These are phyloP conservation scores for Hapalemur alaotrensis DNA, from an alignment of 2,797 vertebrate species.

Conservation along the genomic window DNA sequence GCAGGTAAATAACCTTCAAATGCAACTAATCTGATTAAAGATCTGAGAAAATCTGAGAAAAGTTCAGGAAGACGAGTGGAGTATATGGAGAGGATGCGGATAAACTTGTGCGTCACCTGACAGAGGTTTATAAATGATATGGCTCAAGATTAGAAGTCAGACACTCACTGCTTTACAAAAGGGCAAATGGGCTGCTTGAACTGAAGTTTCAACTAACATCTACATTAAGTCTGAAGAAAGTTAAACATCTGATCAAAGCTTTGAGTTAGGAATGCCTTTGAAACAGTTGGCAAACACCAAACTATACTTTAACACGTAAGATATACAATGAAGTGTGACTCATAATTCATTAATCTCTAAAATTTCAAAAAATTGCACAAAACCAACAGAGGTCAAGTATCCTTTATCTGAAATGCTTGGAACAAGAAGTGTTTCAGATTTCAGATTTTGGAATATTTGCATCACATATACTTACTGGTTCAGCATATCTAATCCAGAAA, in stretches of 20 bases:
- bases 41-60: not conserved
- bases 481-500: not conserved
- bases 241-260: not conserved
- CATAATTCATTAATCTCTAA: not conserved
- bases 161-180: not conserved
- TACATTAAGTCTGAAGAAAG: not conserved
- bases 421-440: not conserved
- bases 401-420: not conserved
- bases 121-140: not conserved
- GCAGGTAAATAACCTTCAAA: not conserved
- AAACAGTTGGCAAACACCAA: not conserved
- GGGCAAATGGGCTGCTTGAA: not conserved
- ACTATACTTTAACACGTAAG: not conserved
- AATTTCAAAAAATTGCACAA: not conserved
- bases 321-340: not conserved
- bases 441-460: not conserved
- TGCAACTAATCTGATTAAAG: not conserved
- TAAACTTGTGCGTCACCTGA: not conserved
- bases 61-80: not conserved
- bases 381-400: not conserved
- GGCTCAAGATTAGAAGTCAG: not conserved
- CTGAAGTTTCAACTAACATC: not conserved
- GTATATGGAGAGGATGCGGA: not conserved
- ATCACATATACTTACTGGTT: not conserved
- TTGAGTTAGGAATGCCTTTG: not conserved